Conservation (phyloP, 1,140 invertebrate species). For the Drosophila simulans region DNA sequence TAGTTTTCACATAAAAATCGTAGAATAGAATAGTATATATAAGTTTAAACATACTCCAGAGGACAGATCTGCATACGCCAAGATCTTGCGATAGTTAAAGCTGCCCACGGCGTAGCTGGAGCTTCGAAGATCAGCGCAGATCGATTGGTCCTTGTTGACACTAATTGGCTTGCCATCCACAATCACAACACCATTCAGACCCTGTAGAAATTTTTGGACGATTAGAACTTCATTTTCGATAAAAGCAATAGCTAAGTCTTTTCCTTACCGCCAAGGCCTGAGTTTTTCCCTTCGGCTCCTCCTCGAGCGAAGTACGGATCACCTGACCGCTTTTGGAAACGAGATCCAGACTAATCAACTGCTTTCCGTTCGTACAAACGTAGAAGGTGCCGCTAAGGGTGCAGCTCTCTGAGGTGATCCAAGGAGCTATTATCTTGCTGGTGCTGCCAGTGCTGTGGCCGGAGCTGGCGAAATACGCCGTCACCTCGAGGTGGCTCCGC, state of each 20-base stretch:
- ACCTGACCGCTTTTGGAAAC: conserved; percentile 73
- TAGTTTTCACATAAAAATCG: neutral
- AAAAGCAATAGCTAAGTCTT: neutral
- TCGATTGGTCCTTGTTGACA: conserved; percentile 64
- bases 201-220: conserved; percentile 33
- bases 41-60: conserved; percentile 44
- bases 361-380: conserved; percentile 86
- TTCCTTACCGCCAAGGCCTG: conserved; percentile 46
- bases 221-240: neutral
- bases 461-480: conserved; percentile 88
- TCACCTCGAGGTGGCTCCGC: conserved; percentile 89
- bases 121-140: conserved; percentile 49
- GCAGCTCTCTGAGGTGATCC: conserved; percentile 89
- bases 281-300: conserved; percentile 37
- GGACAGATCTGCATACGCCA: conserved; percentile 57
- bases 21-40: neutral
- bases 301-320: conserved; percentile 47
- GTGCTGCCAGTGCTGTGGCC: conserved; percentile 88
- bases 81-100: conserved; percentile 69
- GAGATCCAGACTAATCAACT: conserved; percentile 85
- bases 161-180: conserved; percentile 61
- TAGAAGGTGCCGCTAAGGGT: conserved; percentile 87
- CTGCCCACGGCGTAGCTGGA: conserved; percentile 63
- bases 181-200: conserved; percentile 66
- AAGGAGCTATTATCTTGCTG: conserved; percentile 87